phyloP scores from a whole-genome alignment of 1,140 invertebrate species.

The Nomia melanderi region DNA sequence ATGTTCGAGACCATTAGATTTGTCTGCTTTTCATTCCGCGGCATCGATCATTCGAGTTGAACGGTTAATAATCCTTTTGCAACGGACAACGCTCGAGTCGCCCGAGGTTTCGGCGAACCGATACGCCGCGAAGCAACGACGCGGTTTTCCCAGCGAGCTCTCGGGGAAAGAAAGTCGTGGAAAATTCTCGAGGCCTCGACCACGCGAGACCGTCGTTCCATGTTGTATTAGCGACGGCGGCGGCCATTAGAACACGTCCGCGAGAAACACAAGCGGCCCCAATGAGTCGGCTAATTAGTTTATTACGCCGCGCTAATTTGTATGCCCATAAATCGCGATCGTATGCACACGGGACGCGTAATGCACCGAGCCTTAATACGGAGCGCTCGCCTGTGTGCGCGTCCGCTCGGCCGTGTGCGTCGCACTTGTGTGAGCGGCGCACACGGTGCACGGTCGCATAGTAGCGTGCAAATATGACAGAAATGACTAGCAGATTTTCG shows the following conservation, averaged over 20 bases:
- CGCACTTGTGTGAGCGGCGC: not conserved
- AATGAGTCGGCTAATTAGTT: conserved; percentile 75
- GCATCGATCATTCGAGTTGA: too few relatives aligned
- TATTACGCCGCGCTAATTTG: conserved; percentile 72
- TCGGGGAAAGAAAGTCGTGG: conserved; percentile 8
- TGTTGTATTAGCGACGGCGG: not conserved
- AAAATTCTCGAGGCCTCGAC: conserved; percentile 30
- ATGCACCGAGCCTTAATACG: not conserved
- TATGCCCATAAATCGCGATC: conserved; percentile 67
- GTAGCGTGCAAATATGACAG: conserved; percentile 48
- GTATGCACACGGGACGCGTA: conserved; percentile 16
- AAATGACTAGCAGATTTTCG: conserved; percentile 50
- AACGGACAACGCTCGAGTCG: too few relatives aligned
- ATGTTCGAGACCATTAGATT: too few relatives aligned
- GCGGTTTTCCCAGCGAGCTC: not conserved
- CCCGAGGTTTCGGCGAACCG: too few relatives aligned
- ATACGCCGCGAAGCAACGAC: conserved; percentile 30
- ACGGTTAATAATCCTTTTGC: too few relatives aligned
- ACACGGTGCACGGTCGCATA: not conserved
- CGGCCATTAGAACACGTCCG: conserved; percentile 31
- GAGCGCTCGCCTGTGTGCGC: too few relatives aligned
- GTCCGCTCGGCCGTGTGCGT: not conserved
- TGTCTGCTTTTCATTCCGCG: too few relatives aligned
- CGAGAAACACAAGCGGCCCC: conserved; percentile 54
- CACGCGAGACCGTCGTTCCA: not conserved